These are phyloP conservation scores for Drosophila littoralis DNA, from an alignment of 1,140 invertebrate genomes.

Conservation along the genomic window DNA sequence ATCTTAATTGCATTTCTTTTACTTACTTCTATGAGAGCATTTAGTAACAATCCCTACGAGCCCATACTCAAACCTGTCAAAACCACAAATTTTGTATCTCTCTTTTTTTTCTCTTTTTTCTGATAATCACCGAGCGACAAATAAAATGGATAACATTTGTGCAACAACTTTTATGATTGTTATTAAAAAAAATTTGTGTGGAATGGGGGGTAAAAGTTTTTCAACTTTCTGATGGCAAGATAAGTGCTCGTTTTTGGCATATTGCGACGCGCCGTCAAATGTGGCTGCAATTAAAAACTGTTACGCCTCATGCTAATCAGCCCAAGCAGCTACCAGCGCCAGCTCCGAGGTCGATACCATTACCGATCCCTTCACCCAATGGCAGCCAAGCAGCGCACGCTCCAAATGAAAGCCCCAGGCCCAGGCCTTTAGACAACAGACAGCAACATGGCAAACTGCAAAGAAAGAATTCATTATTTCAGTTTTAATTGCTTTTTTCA, in stretches of 20 bases:
- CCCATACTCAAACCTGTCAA: neutral
- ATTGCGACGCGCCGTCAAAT: conserved; percentile 68
- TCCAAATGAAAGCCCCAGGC: conserved; percentile 34
- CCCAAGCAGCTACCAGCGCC: conserved; percentile 43
- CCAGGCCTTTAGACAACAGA: conserved; percentile 32
- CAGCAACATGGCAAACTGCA: conserved; percentile 59
- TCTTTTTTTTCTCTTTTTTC: neutral
- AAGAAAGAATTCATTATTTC: conserved; percentile 82
- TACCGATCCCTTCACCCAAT: conserved; percentile 56
- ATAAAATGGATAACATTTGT: conserved; percentile 49
- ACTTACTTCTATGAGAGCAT: neutral
- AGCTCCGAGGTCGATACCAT: conserved; percentile 24
- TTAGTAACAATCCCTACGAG: neutral
- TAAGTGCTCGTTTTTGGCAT: conserved; percentile 75
- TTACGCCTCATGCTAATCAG: conserved; percentile 83
- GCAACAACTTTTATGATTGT: conserved; percentile 66
- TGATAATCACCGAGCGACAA: conserved; percentile 36
- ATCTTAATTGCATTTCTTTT: neutral
- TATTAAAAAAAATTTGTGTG: conserved; percentile 48
- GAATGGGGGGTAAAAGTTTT: conserved; percentile 57
- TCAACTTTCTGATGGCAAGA: conserved; percentile 79
- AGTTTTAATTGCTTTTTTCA: conserved; percentile 84
- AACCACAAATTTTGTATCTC: neutral
- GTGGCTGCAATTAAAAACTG: conserved; percentile 83
- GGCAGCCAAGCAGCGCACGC: conserved; percentile 49